A percentile compares a stretch with the other conserved stretches of the same genome.
Conservation (phyloP, 2,797 vertebrate genomes). For the Leuciscus waleckii region DNA sequence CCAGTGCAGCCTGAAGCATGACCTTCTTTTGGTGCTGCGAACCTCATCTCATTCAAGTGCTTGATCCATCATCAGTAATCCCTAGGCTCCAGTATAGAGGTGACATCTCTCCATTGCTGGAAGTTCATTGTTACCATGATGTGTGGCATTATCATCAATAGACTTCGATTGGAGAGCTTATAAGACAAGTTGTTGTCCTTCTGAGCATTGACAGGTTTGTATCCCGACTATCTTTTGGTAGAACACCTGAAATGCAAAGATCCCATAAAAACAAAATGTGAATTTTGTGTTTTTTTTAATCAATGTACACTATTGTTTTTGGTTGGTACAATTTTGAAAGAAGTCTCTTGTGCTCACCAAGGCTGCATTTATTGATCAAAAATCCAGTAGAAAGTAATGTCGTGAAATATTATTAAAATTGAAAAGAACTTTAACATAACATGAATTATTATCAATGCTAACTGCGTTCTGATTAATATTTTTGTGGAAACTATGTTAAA, state of each 20-base stretch:
- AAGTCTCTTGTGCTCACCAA: neutral
- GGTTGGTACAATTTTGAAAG: neutral
- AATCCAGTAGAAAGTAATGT: neutral
- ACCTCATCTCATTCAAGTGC: conserved; percentile 52
- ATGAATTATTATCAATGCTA: neutral
- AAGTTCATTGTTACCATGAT: conserved; percentile 1
- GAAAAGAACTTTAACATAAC: neutral
- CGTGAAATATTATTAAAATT: neutral
- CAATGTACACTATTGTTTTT: neutral
- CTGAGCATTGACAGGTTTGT: neutral
- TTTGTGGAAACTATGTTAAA: neutral
- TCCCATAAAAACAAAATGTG: neutral
- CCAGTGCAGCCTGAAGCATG: conserved; percentile 26
- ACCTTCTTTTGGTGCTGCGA: conserved; percentile 30
- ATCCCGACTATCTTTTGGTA: neutral
- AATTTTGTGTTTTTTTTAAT: neutral
- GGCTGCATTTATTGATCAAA: too few species aligned
- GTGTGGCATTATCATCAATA: conserved; percentile 44
- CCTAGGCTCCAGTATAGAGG: conserved; percentile 34
- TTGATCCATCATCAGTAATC: conserved; percentile 43
- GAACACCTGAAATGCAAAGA: neutral
- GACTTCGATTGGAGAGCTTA: conserved; percentile 25
- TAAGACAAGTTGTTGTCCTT: conserved; percentile 11
- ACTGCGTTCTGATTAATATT: neutral
- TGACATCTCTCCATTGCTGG: conserved; percentile 17